Base-by-base conservation (phyloP, 53 echinoderm and acorn worm species). In the Apostichopus leukothele region DNA sequence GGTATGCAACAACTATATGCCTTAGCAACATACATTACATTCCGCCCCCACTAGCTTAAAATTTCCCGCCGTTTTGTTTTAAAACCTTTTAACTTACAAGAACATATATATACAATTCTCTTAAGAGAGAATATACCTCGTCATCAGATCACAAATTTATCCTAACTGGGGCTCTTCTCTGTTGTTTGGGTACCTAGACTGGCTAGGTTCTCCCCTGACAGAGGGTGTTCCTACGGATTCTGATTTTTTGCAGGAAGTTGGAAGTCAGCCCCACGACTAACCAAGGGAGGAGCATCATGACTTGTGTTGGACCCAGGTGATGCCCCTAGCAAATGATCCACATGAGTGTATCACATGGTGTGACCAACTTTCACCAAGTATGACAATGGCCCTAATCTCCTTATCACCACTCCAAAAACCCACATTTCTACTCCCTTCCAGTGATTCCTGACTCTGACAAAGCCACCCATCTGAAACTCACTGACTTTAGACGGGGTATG, bases 381-480 rank as follows among this genome's bases (percentile, higher is more conserved):
- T 23, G 75, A 18, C 75, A 75, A 27, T 23, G 75, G 75, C 19
- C 75, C 75, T 75, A 75, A 75, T 75, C 75, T 23, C 75, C 75
- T 75, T 19, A 75, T 75, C 75, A 75, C 19, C 4, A 75, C 75
- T 75, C 75, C 75, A 75, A 75, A 75, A 18, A 75, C 19, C 75
- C 27, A 75, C 19, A 18, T 75, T 27, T 75, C 75, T 5, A 75
- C 19, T 18, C 75, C 75, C 5, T 18, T 21, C 19, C 19, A 21
- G 75, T 75, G 75, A 75, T 75, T 75, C 27, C 21, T 21, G 22
- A n/a, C 75, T 75, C 75, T 75, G 9, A 75, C 75, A 75, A 75
- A 75, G 27, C 6, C 27, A 75, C 75, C 75, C 20, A 5, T 75
- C 75, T 18, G 75, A 75, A 75, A 75, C 75, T 75, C 75, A 4